Conservation (phyloP, 2,113 vertebrate genomes). For the Steatornis caripensis region DNA sequence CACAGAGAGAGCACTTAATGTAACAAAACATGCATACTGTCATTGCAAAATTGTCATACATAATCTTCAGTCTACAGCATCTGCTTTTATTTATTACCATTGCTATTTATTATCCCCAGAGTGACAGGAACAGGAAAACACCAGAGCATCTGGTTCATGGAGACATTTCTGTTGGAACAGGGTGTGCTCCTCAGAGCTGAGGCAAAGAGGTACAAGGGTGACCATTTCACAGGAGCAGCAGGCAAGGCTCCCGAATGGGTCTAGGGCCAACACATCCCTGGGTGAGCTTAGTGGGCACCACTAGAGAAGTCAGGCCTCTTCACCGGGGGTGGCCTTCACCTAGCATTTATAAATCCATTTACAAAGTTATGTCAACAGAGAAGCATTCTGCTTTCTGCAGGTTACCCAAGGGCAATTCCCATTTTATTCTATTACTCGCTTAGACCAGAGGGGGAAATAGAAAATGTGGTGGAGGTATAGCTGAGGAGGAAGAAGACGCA, state of each 20-base stretch:
- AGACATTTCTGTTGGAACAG: not conserved
- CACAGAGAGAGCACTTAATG: not conserved
- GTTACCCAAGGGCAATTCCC: not conserved
- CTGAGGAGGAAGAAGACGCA: not conserved
- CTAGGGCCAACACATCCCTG: not conserved
- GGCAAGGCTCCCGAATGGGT: not conserved
- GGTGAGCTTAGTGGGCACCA: not conserved
- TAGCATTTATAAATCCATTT: not conserved
- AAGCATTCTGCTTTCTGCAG: not conserved
- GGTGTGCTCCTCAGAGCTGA: not conserved
- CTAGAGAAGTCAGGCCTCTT: not conserved
- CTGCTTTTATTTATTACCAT: not conserved
- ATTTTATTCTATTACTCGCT: not conserved
- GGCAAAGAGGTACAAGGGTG: not conserved
- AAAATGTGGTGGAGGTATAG: not conserved
- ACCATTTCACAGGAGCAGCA: not conserved
- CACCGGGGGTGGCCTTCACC: rapidly evolving
- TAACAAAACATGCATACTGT: rapidly evolving
- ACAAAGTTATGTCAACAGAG: not conserved
- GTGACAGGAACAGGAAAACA: not conserved
- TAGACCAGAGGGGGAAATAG: not conserved
- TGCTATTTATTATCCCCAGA: not conserved
- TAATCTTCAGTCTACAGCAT: not conserved
- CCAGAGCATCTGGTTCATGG: rapidly evolving
- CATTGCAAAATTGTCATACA: not conserved